Evolutionary conservation across 2,888 invertebrate genomes (phyloP), one percentile per base, ranked within the genome.

Genomic region (Esperia sulphurella): DNA sequence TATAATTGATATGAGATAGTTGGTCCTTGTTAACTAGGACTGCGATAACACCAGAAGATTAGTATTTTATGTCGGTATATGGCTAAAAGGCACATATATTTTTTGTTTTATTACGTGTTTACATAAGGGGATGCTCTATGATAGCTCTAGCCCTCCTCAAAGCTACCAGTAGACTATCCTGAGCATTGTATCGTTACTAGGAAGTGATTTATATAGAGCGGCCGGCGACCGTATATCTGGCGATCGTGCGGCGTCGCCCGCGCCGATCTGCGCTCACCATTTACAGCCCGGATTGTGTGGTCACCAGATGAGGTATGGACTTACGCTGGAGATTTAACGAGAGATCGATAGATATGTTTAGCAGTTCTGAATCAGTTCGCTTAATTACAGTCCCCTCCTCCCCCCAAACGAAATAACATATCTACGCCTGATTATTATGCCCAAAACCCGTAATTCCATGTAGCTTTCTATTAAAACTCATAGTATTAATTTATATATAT

Each of bases 151-250:
- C 14, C 21, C 3, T 52, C 46, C 21, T 35, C n/a, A 52, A 41
- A 43, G 41, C 61, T 55, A 50, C 39, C 8, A 8, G 7, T 37
- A 1, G 5, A 10, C 49, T 45, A 43, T 58, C 59, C 58, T 57
- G 56, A 61, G 66, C 66, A 73, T 78, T 78, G 78, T 82, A 79
- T 74, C 70, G 66, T 70, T 70, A 76, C 76, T 69, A 83, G 85
- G 85, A 86, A 86, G 84, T 84, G 84, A 86, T 87, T 86, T 86
- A 87, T 87, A 75, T 78, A 72, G 76, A 80, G 76, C 81, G 75
- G 63, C 68, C 71, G 63, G 68, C 60, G 65, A 65, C 75, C 67
- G 75, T 79, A 79, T 84, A 83, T 83, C 83, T 78, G 65, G 54
- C 65, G 78, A 81, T 87, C 86, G 86, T 87, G 86, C 78, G 68